Evolutionary conservation across 2,797 vertebrate genomes (phyloP).

Genomic region (Alexandromys oeconomus): DNA sequence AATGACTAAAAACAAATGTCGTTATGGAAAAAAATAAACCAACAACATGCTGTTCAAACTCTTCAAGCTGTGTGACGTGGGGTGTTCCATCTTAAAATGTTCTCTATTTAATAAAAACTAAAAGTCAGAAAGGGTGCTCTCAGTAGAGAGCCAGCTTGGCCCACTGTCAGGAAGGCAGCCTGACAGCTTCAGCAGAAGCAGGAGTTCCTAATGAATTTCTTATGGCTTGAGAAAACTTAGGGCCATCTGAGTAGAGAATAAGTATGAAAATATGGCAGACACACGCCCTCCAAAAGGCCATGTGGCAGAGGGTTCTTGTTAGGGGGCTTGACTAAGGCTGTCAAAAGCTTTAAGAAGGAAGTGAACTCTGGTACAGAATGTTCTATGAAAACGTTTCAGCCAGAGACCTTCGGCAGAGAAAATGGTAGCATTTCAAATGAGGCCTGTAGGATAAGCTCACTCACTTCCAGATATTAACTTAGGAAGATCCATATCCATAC

Average conservation of each 20-base stretch:
- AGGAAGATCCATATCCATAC: background rate
- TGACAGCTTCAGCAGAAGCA: background rate
- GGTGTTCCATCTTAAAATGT: constrained; percentile 54
- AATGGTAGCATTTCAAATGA: background rate
- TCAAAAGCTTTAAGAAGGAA: constrained; percentile 1
- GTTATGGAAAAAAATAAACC: background rate
- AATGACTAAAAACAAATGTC: constrained; percentile 62
- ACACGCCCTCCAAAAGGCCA: background rate
- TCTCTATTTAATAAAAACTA: constrained; percentile 57
- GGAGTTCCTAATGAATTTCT: background rate
- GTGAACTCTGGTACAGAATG: background rate
- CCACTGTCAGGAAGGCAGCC: constrained; percentile 46
- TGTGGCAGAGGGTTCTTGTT: background rate
- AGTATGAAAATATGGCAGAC: background rate
- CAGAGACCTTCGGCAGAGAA: constrained; percentile 17
- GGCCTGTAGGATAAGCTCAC: background rate
- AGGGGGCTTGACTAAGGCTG: background rate
- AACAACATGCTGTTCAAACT: background rate
- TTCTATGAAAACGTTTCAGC: background rate
- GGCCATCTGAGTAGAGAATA: background rate
- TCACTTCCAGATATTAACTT: background rate
- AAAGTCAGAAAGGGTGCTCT: constrained; percentile 37
- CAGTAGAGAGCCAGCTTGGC: constrained; percentile 27
- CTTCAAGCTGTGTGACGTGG: constrained; percentile 52
- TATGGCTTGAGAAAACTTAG: background rate